Conservation (phyloP, 2,113 vertebrate genomes). For the Petrocephalus microphthalmus region DNA sequence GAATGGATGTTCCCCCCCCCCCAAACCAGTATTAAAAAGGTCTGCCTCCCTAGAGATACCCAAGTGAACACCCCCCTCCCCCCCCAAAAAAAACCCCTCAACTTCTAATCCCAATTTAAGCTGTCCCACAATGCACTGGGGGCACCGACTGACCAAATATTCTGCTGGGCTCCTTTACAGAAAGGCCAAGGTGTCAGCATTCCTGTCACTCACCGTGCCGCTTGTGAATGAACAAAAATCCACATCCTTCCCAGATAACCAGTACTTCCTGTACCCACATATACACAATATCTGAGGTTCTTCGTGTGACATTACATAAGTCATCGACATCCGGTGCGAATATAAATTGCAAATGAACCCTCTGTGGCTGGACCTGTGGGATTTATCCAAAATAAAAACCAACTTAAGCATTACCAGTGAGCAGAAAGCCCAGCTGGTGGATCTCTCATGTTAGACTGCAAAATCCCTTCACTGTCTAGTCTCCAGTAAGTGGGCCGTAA, state of each 20-base stretch:
- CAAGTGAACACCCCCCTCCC: too few relatives aligned
- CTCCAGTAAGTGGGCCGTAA: background rate
- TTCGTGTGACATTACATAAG: background rate
- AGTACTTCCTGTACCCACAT: background rate
- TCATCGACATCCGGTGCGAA: background rate
- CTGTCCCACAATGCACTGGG: constrained; percentile 8
- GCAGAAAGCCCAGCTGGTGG: background rate
- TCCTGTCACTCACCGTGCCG: background rate
- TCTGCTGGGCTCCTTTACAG: background rate
- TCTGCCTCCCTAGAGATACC: background rate
- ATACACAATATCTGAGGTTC: background rate
- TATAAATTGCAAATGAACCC: background rate
- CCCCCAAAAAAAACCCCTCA: background rate
- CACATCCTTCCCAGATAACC: constrained; percentile 5
- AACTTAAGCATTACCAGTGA: background rate
- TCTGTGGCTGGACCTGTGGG: background rate
- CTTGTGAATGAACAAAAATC: background rate
- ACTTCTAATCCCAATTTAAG: background rate
- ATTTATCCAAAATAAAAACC: background rate
- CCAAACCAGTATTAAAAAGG: background rate
- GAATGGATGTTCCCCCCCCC: background rate
- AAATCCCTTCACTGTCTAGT: background rate
- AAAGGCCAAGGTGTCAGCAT: background rate
- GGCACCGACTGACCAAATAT: background rate
- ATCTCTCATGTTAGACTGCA: background rate